Evolutionary conservation across 2,888 invertebrate genomes (phyloP).

Genomic region (Trypoxylon attenuatum): DNA sequence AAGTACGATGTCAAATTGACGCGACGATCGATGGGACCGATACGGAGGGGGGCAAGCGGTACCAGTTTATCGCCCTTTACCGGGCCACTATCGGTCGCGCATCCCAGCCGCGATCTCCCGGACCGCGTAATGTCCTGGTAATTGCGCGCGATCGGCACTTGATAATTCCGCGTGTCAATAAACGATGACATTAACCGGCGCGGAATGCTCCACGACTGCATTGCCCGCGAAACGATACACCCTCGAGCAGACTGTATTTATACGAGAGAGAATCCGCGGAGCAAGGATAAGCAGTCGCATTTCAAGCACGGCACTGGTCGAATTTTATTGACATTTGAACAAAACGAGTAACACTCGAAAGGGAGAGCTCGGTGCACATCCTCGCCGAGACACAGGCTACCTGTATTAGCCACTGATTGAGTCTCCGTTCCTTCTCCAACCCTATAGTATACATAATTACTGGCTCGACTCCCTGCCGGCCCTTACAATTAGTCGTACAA

Average conservation of each 20-base stretch:
- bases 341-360: not conserved
- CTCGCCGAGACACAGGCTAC: not conserved
- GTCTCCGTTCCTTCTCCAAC: not conserved
- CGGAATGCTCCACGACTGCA: not conserved
- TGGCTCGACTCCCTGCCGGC: too few species aligned
- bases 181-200: constrained; percentile 26
- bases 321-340: not conserved
- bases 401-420: not conserved
- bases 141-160: constrained; percentile 34
- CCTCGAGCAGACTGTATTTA: too few species aligned
- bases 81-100: not conserved
- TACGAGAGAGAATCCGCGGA: too few species aligned
- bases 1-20: constrained; percentile 47
- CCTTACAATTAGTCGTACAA: too few species aligned
- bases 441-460: not conserved
- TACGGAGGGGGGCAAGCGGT: constrained; percentile 24
- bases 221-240: too few species aligned
- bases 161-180: constrained; percentile 36
- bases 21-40: constrained; percentile 44
- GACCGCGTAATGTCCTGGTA: constrained; percentile 32
- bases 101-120: constrained; percentile 8
- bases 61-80: constrained; percentile 42
- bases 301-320: not conserved
- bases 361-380: not conserved
- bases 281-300: too few species aligned